Conservation (phyloP, 2,888 invertebrate species). For the Macrophya annulata region DNA sequence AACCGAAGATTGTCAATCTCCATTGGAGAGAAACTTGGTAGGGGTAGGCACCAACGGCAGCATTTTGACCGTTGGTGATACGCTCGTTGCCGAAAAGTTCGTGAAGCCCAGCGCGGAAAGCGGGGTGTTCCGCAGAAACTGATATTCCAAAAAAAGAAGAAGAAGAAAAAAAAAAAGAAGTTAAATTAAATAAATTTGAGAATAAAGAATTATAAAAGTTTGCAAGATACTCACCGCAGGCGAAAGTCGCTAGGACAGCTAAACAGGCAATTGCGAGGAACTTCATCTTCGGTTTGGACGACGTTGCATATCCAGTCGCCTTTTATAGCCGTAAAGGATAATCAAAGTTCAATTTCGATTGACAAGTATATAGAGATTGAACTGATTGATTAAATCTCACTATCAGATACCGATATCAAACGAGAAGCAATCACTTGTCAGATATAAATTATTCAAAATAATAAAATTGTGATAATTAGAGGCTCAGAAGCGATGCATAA, state of each 20-base stretch:
- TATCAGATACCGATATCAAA: background rate
- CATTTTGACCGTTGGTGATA: constrained; percentile 71
- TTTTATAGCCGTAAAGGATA: constrained; percentile 9
- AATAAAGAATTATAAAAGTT: too few relatives aligned
- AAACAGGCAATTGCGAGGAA: constrained; percentile 33
- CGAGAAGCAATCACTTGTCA: background rate
- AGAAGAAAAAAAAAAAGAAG: too few relatives aligned
- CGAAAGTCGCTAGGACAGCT: constrained; percentile 16
- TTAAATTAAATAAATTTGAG: too few relatives aligned
- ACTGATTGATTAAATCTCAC: background rate
- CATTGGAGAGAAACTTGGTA: constrained; percentile 79
- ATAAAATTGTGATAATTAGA: background rate
- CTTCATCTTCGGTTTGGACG: constrained; percentile 32
- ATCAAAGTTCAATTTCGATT: background rate
- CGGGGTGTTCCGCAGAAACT: background rate
- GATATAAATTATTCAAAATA: background rate
- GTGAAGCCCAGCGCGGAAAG: background rate
- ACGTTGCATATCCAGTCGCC: background rate
- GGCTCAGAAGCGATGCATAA: background rate
- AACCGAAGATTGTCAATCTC: constrained; percentile 67
- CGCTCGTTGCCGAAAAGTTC: constrained; percentile 57
- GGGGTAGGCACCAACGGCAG: constrained; percentile 78
- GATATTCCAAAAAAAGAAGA: background rate
- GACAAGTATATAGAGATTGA: background rate
- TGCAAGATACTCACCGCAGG: constrained; percentile 8